Percentiles rank a stretch among this genome's conserved stretches.
Evolutionary conservation across 64 coral and sea anemone species (phyloP).

Genomic region (Pocillopora damicornis): DNA sequence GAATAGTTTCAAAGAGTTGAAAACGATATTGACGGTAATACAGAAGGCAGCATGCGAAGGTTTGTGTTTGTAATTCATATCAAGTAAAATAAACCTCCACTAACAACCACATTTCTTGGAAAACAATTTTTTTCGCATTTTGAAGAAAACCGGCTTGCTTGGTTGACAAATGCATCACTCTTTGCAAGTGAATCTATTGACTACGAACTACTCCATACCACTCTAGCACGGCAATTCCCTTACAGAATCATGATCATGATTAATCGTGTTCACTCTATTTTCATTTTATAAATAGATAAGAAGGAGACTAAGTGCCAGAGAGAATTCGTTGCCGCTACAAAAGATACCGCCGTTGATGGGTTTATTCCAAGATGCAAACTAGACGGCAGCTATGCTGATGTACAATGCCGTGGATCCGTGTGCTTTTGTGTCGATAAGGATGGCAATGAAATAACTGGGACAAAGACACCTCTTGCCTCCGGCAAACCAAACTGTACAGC

Average conservation of each 20-base stretch:
- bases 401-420: slow-evolving; percentile 61
- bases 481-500: slow-evolving; percentile 17
- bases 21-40: slow-evolving; percentile 7
- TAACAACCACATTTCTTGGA: too few relatives aligned
- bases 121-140: too few relatives aligned
- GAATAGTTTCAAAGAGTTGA: slow-evolving; percentile 6
- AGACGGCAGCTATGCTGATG: slow-evolving; percentile 60
- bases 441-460: slow-evolving; percentile 53
- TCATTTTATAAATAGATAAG: not conserved
- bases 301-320: slow-evolving; percentile 45
- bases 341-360: not conserved
- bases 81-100: too few relatives aligned
- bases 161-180: too few relatives aligned
- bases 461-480: slow-evolving; percentile 30
- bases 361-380: slow-evolving; percentile 57
- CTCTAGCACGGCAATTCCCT: too few relatives aligned
- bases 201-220: too few relatives aligned
- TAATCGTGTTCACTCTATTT: not conserved
- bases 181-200: too few relatives aligned
- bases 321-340: slow-evolving; percentile 19
- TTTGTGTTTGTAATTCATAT: not conserved
- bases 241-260: too few relatives aligned
- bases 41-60: slow-evolving; percentile 31
- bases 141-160: too few relatives aligned
- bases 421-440: slow-evolving; percentile 76